Evolutionary conservation across 92 coral and sea anemone genomes (phyloP), one percentile per base, ranked within the genome.

Genomic region (Montipora capitata): DNA sequence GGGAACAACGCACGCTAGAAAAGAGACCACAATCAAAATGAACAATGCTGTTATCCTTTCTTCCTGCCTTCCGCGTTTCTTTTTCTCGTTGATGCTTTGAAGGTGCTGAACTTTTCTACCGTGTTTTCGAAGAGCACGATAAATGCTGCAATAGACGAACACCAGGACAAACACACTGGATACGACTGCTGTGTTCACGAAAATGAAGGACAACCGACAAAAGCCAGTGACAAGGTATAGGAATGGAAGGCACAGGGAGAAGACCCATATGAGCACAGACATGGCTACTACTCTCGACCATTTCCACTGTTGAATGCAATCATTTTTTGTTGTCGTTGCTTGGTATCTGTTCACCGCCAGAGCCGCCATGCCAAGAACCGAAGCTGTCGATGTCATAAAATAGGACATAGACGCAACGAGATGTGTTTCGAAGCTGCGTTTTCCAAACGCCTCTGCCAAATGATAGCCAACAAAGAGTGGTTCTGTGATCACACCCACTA

Each of bases 331-430:
- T 2, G 88, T 77, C 3, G 92, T 89, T 39, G 87, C 89, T 40
- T 92, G 82, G 67, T 96, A 89, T 42, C 98, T 90, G 15, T 91
- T 94, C 12, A 88, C 38, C 0, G 96, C 89, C 57, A 95, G 74
- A 20, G 98, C 96, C 11, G 87, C 88, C 12, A 95, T 86, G 51
- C 93, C 93, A 18, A 91, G 87, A 40, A 85, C 81, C 1, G 96
- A 91, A 7, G 98, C 98, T 69, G 92, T 48, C 10, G 92, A 89
- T 1, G 93, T 58, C 40, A 95, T 87, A 27, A 95, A 85, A 68
- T 87, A 95, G 2, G 89, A 73, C 48, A 91, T 79, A 73, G 91
- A 89, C 0, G 68, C 70, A 4, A 93, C 67, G 89, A 90, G 86
- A 40, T 78, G 61, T 58, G 14, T 40, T 17, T 74, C 82, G 38